These are phyloP conservation scores for Phalanger gymnotis DNA, from an alignment of 2,797 vertebrate species.

Conservation along the genomic window DNA sequence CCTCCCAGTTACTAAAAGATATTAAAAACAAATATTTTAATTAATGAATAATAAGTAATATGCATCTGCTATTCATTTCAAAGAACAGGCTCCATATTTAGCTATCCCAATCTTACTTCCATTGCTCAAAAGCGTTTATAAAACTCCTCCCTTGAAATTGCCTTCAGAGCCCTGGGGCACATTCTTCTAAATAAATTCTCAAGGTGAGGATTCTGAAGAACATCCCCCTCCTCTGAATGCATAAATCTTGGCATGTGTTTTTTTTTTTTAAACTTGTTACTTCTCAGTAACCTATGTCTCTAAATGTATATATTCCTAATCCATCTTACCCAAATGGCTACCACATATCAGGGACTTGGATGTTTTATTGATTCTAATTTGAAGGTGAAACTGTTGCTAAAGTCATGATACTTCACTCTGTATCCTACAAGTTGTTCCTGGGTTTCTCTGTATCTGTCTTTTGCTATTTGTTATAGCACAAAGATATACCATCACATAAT, in stretches of 20 bases:
- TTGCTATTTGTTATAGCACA: neutral
- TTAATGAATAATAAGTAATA: neutral
- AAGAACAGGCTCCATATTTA: neutral
- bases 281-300: neutral
- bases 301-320: neutral
- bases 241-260: neutral
- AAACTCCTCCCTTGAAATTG: neutral
- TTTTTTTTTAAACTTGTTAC: neutral
- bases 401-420: neutral
- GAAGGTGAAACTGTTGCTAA: neutral
- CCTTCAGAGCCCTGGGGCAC: neutral
- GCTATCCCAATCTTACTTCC: slow-evolving; percentile 4
- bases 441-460: neutral
- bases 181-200: neutral
- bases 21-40: neutral
- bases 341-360: neutral
- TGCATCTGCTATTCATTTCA: neutral
- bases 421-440: neutral
- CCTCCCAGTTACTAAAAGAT: neutral
- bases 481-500: neutral
- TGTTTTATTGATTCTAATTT: neutral
- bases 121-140: neutral
- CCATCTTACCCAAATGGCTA: neutral
- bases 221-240: neutral
- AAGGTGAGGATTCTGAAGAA: slow-evolving; percentile 6